phyloP scores from a whole-genome alignment of 2,888 invertebrate genomes.

The Teleogryllus oceanicus region DNA sequence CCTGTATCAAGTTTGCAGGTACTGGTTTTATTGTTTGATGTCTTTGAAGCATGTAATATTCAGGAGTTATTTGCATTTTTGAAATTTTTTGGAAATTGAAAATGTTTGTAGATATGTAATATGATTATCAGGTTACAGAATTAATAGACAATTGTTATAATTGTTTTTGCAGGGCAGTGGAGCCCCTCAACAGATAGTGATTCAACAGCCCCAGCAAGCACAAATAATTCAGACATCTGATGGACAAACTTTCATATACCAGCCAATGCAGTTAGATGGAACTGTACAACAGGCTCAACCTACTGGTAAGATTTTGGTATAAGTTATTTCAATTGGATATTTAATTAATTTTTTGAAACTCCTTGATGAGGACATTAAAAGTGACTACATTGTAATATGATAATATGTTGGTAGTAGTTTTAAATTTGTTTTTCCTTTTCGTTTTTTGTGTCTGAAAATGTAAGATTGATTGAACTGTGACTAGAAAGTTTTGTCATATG shows the following conservation, averaged over 20 bases:
- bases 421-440: no score
- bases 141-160: not conserved
- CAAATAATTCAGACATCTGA: slow-evolving; percentile 88
- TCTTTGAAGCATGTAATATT: no score
- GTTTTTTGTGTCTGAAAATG: no score
- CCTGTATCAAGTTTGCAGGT: slow-evolving; percentile 53
- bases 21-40: not conserved
- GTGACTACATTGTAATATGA: no score
- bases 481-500: no score
- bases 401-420: no score
- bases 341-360: no score
- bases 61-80: no score
- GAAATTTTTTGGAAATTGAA: not conserved
- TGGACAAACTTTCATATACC: slow-evolving; percentile 89
- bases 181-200: slow-evolving; percentile 55
- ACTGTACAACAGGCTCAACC: slow-evolving; percentile 59
- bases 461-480: no score
- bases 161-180: slow-evolving; percentile 50
- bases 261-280: slow-evolving; percentile 64
- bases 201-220: slow-evolving; percentile 63
- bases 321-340: no score
- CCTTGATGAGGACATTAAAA: no score
- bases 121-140: not conserved
- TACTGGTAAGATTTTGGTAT: slow-evolving; percentile 46
- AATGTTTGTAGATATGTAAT: not conserved